Evolutionary conservation across 2,797 vertebrate species (phyloP).

Genomic region (Microctenopoma lineatum): DNA sequence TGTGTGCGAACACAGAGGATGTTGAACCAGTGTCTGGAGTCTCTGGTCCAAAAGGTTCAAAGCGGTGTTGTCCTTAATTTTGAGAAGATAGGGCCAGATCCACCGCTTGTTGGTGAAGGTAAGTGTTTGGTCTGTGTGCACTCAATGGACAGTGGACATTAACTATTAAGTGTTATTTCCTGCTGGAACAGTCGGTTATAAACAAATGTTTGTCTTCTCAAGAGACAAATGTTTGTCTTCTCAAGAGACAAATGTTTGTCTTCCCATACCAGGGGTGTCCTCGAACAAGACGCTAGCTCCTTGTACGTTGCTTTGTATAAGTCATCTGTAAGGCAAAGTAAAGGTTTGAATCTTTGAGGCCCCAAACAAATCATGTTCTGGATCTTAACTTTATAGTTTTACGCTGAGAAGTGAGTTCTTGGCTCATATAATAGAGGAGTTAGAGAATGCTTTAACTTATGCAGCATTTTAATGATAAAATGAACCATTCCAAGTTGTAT

Average conservation of each 20-base stretch:
- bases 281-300: too few relatives aligned
- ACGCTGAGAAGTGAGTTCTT: constrained; percentile 12
- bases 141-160: neutral
- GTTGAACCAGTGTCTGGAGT: constrained; percentile 97
- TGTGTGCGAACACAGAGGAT: constrained; percentile 95
- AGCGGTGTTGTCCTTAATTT: constrained; percentile 97
- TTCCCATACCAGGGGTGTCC: too few relatives aligned
- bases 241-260: too few relatives aligned
- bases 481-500: neutral
- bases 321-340: too few relatives aligned
- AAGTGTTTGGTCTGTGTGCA: constrained; percentile 23
- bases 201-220: neutral
- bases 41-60: constrained; percentile 96
- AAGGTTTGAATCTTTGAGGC: too few relatives aligned
- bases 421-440: neutral
- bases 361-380: neutral
- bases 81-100: constrained; percentile 96
- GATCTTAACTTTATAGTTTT: constrained; percentile 1
- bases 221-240: too few relatives aligned
- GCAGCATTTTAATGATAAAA: neutral
- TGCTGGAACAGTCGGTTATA: neutral
- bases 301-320: too few relatives aligned
- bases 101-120: constrained; percentile 90
- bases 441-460: neutral
- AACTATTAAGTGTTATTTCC: neutral